phyloP scores from a whole-genome alignment of 2,113 vertebrate species.

The Prionailurus viverrinus region DNA sequence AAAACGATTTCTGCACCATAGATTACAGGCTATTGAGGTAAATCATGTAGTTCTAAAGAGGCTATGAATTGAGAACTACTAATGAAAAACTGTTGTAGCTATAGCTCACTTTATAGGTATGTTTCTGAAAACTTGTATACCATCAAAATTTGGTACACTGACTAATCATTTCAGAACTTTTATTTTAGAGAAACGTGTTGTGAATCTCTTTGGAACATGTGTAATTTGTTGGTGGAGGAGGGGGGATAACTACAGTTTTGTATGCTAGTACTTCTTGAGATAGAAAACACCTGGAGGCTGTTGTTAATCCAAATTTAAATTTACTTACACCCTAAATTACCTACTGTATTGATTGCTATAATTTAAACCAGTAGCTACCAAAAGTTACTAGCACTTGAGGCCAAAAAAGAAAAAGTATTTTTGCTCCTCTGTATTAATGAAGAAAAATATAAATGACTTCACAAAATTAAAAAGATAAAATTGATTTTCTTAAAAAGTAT shows the following conservation, averaged over 20 bases:
- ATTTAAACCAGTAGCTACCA: slow-evolving; percentile 40
- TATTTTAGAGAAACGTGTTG: slow-evolving; percentile 41
- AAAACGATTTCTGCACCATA: background rate
- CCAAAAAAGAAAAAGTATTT: background rate
- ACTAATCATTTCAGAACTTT: slow-evolving; percentile 64
- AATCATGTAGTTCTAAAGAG: slow-evolving; percentile 26
- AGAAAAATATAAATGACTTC: slow-evolving; percentile 25
- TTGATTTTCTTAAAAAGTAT: slow-evolving; percentile 21
- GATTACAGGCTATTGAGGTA: background rate
- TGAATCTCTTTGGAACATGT: slow-evolving; percentile 53
- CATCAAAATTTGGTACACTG: slow-evolving; percentile 52
- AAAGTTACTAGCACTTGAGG: background rate
- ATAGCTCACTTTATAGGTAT: background rate
- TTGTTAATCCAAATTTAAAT: slow-evolving; percentile 46
- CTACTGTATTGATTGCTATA: background rate
- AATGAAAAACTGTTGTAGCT: background rate
- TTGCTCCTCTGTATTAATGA: background rate
- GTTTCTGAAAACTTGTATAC: slow-evolving; percentile 59
- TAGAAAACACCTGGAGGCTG: slow-evolving; percentile 41
- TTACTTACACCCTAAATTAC: background rate
- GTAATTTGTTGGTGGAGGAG: background rate
- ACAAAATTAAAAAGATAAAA: slow-evolving; percentile 56
- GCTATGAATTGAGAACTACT: background rate
- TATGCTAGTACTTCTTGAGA: slow-evolving; percentile 61
- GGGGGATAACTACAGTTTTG: background rate